Conservation (phyloP, 2,797 vertebrate genomes). For the Taenioides sp. region DNA sequence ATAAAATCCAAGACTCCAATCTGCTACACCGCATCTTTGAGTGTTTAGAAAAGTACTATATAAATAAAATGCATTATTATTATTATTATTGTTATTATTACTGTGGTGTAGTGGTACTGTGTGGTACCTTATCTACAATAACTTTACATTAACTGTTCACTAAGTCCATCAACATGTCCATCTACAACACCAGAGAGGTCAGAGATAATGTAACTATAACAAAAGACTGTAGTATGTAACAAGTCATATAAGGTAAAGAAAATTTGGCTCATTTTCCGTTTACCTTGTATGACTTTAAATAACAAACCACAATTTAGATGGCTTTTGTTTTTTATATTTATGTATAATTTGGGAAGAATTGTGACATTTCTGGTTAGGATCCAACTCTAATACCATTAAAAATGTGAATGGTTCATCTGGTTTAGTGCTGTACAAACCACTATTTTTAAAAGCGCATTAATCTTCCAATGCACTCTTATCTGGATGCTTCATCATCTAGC, state of each 20-base stretch:
- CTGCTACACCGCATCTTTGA: neutral
- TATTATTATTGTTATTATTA: too few species aligned
- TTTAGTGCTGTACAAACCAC: neutral
- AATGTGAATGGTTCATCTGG: slow-evolving; percentile 7
- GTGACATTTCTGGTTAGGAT: neutral
- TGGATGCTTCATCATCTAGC: slow-evolving; percentile 2
- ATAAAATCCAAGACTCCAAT: neutral
- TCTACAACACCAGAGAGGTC: neutral
- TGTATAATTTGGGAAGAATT: neutral
- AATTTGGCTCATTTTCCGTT: neutral
- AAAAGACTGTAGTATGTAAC: neutral
- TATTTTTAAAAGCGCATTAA: slow-evolving; percentile 8
- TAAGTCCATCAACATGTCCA: neutral
- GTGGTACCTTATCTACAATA: neutral
- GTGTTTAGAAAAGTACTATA: too few species aligned
- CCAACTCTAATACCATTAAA: slow-evolving; percentile 10
- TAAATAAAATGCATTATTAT: too few species aligned
- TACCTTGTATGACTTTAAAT: neutral
- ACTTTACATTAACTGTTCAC: neutral
- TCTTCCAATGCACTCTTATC: neutral
- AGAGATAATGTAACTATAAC: neutral
- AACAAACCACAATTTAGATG: neutral
- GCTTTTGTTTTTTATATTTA: neutral
- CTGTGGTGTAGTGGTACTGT: neutral
- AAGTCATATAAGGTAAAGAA: too few species aligned